Percentiles rank a stretch among this genome's conserved stretches.
These are phyloP conservation scores for Napeogenes inachia DNA, from an alignment of 2,888 invertebrate species.

Conservation along the genomic window DNA sequence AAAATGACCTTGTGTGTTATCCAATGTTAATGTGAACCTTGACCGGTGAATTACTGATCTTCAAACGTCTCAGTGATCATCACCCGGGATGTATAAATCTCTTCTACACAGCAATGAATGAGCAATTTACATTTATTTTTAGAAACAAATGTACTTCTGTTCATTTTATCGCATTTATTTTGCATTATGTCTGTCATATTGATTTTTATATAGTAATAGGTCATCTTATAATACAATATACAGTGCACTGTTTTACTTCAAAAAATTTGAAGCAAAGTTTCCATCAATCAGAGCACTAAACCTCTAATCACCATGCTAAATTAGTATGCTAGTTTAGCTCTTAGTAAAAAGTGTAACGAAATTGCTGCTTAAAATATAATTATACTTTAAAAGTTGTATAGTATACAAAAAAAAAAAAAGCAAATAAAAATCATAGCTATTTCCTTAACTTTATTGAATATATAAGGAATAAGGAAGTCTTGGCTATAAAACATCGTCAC, in stretches of 20 bases:
- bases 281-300: no score
- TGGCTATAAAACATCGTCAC: conserved; percentile 47
- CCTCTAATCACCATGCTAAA: no score
- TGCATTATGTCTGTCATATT: no score
- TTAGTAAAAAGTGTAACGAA: no score
- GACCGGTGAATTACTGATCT: conserved; percentile 33
- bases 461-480: conserved; percentile 54
- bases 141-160: not conserved
- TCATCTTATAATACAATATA: not conserved
- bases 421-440: not conserved
- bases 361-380: no score
- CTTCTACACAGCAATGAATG: not conserved
- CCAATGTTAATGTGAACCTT: conserved; percentile 34
- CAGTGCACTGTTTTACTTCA: no score
- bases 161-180: not conserved
- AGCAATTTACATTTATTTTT: conserved; percentile 4
- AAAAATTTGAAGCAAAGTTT: no score
- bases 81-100: conserved; percentile 9
- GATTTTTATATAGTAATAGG: not conserved
- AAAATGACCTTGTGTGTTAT: conserved; percentile 21
- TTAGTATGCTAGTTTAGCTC: no score
- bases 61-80: conserved; percentile 4
- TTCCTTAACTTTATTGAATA: conserved; percentile 12
- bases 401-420: not conserved
- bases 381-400: not conserved